These are phyloP conservation scores for Meliscaeva auricollis DNA, from an alignment of 2,888 invertebrate species.

Conservation along the genomic window DNA sequence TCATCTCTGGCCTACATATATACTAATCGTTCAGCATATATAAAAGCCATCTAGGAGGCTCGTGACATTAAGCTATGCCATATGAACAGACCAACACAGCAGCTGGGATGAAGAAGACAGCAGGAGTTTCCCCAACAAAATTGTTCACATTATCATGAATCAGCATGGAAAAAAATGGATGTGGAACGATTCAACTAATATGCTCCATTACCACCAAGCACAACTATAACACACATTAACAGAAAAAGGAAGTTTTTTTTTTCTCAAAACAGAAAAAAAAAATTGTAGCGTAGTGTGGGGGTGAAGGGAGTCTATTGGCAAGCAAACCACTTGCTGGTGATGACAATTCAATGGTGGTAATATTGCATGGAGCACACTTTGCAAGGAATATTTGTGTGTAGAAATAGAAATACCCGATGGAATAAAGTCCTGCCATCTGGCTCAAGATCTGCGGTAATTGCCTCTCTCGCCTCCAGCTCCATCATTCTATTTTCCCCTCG, in stretches of 20 bases:
- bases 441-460: constrained; percentile 66
- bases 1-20: constrained; percentile 56
- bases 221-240: constrained; percentile 39
- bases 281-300: background rate
- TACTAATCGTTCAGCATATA: constrained; percentile 26
- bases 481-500: no score
- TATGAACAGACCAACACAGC: background rate
- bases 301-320: constrained; percentile 23
- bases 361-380: constrained; percentile 19
- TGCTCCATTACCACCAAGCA: constrained; percentile 58
- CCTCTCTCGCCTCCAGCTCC: constrained; percentile 5
- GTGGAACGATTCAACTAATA: constrained; percentile 67
- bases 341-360: constrained; percentile 62
- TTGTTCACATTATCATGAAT: constrained; percentile 67
- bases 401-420: constrained; percentile 1
- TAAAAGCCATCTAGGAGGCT: constrained; percentile 36
- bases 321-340: constrained; percentile 41
- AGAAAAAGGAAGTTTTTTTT: constrained; percentile 9
- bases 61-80: constrained; percentile 52
- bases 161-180: constrained; percentile 51
- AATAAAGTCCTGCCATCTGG: constrained; percentile 60
- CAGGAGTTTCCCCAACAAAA: constrained; percentile 25
- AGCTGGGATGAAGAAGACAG: constrained; percentile 23
- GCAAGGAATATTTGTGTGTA: background rate
- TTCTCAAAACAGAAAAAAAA: constrained; percentile 5